A percentile compares a stretch with the other conserved stretches of the same genome.
Evolutionary conservation across 2,113 vertebrate genomes (phyloP).

Genomic region (Geothlypis trichas): DNA sequence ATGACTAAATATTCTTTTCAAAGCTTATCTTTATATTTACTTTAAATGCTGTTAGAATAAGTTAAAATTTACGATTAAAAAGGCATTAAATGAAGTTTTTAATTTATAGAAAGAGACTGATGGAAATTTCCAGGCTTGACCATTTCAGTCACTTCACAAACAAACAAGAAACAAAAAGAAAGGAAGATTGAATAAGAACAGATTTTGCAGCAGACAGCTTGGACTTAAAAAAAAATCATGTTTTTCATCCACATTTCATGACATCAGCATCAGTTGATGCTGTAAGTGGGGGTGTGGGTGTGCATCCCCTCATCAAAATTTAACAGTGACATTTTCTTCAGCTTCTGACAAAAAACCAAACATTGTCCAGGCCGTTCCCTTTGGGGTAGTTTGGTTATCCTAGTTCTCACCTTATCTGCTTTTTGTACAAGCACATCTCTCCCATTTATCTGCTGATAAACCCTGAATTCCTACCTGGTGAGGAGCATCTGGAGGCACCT

Average conservation of each 20-base stretch:
- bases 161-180: not conserved
- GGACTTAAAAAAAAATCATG: not conserved
- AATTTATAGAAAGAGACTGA: not conserved
- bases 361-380: not conserved
- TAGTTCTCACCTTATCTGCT: not conserved
- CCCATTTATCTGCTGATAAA: not conserved
- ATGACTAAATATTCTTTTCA: not conserved
- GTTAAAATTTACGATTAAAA: not conserved
- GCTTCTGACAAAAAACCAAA: not conserved
- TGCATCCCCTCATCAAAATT: not conserved
- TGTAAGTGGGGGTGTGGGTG: not conserved
- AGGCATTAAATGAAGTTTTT: not conserved
- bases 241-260: not conserved
- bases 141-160: not conserved
- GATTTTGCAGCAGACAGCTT: not conserved
- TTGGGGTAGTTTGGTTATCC: not conserved
- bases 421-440: not conserved
- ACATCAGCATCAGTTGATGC: not conserved
- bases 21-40: not conserved
- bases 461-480: fast-evolving
- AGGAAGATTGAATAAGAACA: not conserved
- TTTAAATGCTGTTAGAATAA: not conserved
- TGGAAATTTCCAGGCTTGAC: not conserved
- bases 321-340: not conserved
- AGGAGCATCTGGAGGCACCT: not conserved